These are phyloP conservation scores for Conus betulinus DNA, from an alignment of 1,140 invertebrate species.

Conservation along the genomic window DNA sequence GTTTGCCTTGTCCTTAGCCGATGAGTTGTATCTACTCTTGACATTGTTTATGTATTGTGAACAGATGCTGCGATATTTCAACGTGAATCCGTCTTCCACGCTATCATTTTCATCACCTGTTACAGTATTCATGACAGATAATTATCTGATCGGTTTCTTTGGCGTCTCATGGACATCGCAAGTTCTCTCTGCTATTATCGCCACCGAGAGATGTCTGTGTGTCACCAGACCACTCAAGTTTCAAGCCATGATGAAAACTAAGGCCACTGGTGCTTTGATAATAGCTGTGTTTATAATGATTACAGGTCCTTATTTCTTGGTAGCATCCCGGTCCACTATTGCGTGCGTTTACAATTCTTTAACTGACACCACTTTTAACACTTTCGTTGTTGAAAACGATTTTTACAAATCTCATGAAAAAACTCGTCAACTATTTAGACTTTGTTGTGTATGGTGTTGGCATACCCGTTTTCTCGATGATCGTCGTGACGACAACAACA, in stretches of 20 bases:
- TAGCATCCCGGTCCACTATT: background rate
- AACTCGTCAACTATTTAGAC: background rate
- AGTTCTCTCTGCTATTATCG: slow-evolving; percentile 18
- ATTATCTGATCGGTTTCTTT: background rate
- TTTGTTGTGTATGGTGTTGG: background rate
- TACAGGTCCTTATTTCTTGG: background rate
- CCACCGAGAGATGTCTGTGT: slow-evolving; percentile 18
- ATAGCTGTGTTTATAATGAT: background rate
- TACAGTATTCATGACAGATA: background rate
- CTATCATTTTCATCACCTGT: background rate
- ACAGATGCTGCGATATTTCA: too few relatives aligned
- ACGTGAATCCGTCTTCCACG: background rate
- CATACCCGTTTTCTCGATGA: background rate
- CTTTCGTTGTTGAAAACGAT: too few relatives aligned
- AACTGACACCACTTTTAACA: background rate
- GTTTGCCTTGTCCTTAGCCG: too few relatives aligned
- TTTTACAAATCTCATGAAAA: background rate
- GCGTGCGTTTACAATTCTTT: background rate
- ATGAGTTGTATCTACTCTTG: too few relatives aligned
- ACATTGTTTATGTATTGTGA: too few relatives aligned
- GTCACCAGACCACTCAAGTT: background rate
- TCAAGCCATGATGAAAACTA: background rate
- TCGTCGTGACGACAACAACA: background rate
- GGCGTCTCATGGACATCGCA: background rate
- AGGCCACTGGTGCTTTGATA: background rate